These are phyloP conservation scores for Rhinichthys klamathensis DNA, from an alignment of 2,113 vertebrate genomes.

Conservation along the genomic window DNA sequence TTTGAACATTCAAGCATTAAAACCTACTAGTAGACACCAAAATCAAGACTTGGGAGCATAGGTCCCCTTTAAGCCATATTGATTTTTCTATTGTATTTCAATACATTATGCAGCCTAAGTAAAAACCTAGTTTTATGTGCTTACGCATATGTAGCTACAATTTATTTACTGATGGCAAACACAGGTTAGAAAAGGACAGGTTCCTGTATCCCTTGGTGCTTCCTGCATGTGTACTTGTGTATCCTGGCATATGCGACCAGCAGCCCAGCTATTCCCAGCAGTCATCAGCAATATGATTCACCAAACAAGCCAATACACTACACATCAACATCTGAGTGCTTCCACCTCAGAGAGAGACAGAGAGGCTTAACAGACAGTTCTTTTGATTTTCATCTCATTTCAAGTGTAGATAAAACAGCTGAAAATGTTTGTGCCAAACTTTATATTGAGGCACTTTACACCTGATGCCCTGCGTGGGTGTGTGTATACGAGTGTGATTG, in stretches of 20 bases:
- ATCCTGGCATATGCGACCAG: background rate
- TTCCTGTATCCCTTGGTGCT: background rate
- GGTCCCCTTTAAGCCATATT: background rate
- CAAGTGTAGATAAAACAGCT: constrained; percentile 43
- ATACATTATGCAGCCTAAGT: background rate
- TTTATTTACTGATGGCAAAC: background rate
- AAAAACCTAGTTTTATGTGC: background rate
- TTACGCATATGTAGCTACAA: background rate
- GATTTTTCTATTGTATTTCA: background rate
- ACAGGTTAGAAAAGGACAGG: background rate
- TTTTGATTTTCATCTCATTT: constrained; percentile 53
- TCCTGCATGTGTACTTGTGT: background rate
- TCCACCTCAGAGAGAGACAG: background rate
- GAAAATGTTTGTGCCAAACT: constrained; percentile 50
- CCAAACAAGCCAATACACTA: constrained; percentile 29
- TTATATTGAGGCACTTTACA: constrained; percentile 31
- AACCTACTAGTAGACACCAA: no score
- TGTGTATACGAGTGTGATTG: constrained; percentile 28
- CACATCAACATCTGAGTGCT: constrained; percentile 7
- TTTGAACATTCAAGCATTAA: no score
- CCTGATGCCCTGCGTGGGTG: constrained; percentile 22
- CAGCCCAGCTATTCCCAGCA: background rate
- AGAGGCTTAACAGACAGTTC: constrained; percentile 14
- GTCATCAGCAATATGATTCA: constrained; percentile 25
- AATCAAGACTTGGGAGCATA: no score